Base-by-base conservation (phyloP, 2,113 vertebrate species). In the Microcebus lehilahytsara region DNA sequence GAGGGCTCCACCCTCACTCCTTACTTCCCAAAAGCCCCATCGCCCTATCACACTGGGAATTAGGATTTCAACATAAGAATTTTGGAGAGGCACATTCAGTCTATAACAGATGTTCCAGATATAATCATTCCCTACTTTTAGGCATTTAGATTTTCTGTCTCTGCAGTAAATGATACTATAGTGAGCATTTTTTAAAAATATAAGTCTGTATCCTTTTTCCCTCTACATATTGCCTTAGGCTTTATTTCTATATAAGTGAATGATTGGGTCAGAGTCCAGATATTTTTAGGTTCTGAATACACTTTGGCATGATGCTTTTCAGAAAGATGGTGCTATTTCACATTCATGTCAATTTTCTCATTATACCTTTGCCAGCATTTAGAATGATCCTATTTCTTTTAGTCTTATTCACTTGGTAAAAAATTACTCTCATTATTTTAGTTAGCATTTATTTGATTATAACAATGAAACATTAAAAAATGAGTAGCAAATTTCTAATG, bases 401-500 rank as follows among this genome's bases (percentile, higher is more conserved):
- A 46, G 25, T 93, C 67, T 74, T 90, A 20, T 9, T 75, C 58
- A 34, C 66, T 62, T 94, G 72, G 3, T 96, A 77, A 85, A 90
- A 85, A 77, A 58, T 23, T 5, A n/a, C 19, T 89, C 46, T 72
- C 25, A 20, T 79, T 89, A 17, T 91, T 96, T 92, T 75, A 69
- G 77, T 60, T 89, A 85, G 58, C 87, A 72, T 87, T 92, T 95
- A 53, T 80, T 93, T 91, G 69, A 74, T 74, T 79, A 0, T 23
- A 53, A 4, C 78, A 89, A 77, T 89, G 12, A 80, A 94, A 49
- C 25, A 25, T 85, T 32, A 32, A 94, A 85, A 96, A 84, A 89
- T 71, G 51, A 88, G 7, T 83, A 83, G 32, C 49, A 93, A 22
- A 23, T 93, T 97, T 95, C 32, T 91, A 90, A 84, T 49, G 11